A percentile compares a stretch with the other conserved stretches of the same genome.
Conservation (phyloP, 2,888 invertebrate species). For the Thysanoteuthis rhombus region DNA sequence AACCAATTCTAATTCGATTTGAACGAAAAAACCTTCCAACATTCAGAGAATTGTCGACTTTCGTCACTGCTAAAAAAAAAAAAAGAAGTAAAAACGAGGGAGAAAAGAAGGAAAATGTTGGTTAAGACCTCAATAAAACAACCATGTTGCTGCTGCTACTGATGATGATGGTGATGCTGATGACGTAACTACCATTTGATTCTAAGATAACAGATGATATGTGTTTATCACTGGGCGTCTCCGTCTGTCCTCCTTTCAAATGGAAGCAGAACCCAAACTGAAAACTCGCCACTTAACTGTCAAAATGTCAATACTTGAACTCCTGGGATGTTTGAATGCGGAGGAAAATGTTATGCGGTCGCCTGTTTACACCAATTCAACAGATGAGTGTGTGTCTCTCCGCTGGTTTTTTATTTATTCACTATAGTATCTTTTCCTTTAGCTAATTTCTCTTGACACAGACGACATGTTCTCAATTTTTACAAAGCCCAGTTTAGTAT, state of each 20-base stretch:
- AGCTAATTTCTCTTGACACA: too few relatives aligned
- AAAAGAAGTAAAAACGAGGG: too few relatives aligned
- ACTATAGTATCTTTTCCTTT: too few relatives aligned
- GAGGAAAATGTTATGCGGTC: not conserved
- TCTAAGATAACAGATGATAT: not conserved
- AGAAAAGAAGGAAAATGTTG: too few relatives aligned
- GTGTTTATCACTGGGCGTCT: conserved; percentile 12
- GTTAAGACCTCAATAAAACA: too few relatives aligned
- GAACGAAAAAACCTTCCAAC: too few relatives aligned
- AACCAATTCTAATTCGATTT: too few relatives aligned
- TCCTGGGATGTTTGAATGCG: not conserved
- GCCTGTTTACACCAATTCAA: not conserved
- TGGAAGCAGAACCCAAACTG: not conserved
- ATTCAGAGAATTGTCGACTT: too few relatives aligned
- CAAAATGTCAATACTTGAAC: not conserved
- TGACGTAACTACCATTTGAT: not conserved
- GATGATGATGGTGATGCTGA: not conserved
- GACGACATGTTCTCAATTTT: too few relatives aligned
- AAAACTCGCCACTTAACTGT: not conserved
- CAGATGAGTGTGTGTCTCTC: not conserved
- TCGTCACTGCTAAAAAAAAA: too few relatives aligned
- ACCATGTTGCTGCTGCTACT: too few relatives aligned
- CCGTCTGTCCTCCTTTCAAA: not conserved
- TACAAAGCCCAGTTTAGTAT: too few relatives aligned
- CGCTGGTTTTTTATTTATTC: not conserved